Conservation (phyloP, 2,113 vertebrate species). For the Hipposideros armiger region DNA sequence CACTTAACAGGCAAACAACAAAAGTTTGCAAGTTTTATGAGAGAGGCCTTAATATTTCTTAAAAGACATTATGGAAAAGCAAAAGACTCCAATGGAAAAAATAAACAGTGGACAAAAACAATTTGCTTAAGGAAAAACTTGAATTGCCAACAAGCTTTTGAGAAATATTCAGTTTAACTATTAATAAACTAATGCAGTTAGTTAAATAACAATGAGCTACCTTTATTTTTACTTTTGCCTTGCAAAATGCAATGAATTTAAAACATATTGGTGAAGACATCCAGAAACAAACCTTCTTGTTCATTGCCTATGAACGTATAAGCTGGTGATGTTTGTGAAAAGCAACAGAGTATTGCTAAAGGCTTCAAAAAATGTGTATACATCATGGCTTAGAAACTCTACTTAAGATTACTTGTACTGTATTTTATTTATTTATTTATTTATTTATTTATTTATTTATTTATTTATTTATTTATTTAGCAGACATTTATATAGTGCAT, state of each 20-base stretch:
- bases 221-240: neutral
- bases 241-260: slow-evolving; percentile 8
- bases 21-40: neutral
- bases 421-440: neutral
- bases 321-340: neutral
- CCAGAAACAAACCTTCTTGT: neutral
- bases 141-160: neutral
- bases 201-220: neutral
- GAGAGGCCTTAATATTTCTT: neutral
- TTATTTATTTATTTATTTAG: neutral
- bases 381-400: neutral
- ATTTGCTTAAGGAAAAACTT: neutral
- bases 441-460: too few species aligned
- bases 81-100: neutral
- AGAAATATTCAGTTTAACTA: neutral
- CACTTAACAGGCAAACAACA: neutral
- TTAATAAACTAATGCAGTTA: neutral
- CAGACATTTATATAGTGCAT: neutral
- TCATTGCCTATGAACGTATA: neutral
- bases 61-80: neutral
- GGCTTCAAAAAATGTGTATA: neutral
- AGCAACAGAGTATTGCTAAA: neutral
- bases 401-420: neutral
- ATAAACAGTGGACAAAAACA: neutral
- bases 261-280: slow-evolving; percentile 3